Conservation (phyloP, 2,113 vertebrate species). For the Sigmodon hispidus region DNA sequence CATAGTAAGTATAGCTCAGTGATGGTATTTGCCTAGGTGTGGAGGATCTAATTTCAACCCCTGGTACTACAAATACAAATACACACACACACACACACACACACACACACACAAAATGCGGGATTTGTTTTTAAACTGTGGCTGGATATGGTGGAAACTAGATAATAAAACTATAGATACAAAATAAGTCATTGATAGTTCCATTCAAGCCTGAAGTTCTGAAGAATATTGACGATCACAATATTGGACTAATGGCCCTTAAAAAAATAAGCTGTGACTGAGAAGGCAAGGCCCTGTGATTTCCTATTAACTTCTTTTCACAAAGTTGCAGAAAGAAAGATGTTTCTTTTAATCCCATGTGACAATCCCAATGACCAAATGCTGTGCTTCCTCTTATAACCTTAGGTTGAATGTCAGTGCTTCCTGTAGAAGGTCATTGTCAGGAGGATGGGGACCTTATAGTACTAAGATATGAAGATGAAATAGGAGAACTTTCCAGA, state of each 20-base stretch:
- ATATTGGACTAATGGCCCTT: constrained; percentile 47
- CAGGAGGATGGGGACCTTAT: not conserved
- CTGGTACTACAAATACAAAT: not conserved
- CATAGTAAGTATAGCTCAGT: not conserved
- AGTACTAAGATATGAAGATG: not conserved
- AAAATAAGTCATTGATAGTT: constrained; percentile 74
- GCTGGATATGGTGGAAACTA: constrained; percentile 23
- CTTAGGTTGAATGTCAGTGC: not conserved
- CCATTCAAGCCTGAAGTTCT: constrained; percentile 67
- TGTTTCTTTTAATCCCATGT: not conserved
- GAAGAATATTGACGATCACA: constrained; percentile 72
- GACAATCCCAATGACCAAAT: not conserved
- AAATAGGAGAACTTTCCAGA: constrained; percentile 1
- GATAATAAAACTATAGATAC: constrained; percentile 38
- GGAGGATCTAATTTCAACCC: not conserved
- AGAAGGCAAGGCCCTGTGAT: not conserved
- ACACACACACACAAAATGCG: not conserved
- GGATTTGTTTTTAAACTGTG: constrained; percentile 60
- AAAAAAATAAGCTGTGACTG: constrained; percentile 74
- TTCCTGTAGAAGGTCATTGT: not conserved
- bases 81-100: not conserved
- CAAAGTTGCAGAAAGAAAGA: not conserved
- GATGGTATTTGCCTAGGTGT: not conserved
- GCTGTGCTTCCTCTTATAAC: not conserved
- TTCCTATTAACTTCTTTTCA: constrained; percentile 62